These are phyloP conservation scores for Epiperipatus broadwayi DNA, from an alignment of 2,888 invertebrate genomes.

Conservation along the genomic window DNA sequence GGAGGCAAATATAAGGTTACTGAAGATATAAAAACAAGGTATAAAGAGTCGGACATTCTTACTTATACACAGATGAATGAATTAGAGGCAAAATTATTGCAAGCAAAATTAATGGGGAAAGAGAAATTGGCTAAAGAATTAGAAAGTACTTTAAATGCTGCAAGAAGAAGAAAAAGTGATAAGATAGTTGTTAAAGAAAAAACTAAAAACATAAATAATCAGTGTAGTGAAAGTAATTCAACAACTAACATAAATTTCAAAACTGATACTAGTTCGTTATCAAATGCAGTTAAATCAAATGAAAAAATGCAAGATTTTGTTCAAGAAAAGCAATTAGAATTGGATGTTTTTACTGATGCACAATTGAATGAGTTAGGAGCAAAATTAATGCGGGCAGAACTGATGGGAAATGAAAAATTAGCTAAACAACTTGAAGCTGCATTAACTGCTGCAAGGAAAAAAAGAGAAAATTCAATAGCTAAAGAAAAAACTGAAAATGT, in stretches of 20 bases:
- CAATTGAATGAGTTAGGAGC: conserved; percentile 79
- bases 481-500: too few species aligned
- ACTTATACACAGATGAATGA: conserved; percentile 71
- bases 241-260: background rate
- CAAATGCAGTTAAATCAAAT: background rate
- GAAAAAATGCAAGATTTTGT: background rate
- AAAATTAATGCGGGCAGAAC: conserved; percentile 77
- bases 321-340: conserved; percentile 12
- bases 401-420: conserved; percentile 57
- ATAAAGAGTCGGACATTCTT: too few species aligned
- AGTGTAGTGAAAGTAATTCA: background rate
- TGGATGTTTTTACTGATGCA: conserved; percentile 42
- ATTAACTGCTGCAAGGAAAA: conserved; percentile 46
- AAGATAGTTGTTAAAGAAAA: too few species aligned
- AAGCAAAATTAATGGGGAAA: conserved; percentile 87
- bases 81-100: conserved; percentile 68
- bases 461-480: conserved; percentile 19
- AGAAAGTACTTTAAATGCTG: too few species aligned
- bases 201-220: too few species aligned
- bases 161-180: too few species aligned
- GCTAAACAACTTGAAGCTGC: conserved; percentile 50
- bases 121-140: too few species aligned
- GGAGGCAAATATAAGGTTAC: too few species aligned
- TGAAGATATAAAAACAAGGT: too few species aligned
- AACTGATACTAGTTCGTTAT: too few species aligned